Evolutionary conservation across 2,113 vertebrate genomes (phyloP).

Genomic region (Rhea americana): DNA sequence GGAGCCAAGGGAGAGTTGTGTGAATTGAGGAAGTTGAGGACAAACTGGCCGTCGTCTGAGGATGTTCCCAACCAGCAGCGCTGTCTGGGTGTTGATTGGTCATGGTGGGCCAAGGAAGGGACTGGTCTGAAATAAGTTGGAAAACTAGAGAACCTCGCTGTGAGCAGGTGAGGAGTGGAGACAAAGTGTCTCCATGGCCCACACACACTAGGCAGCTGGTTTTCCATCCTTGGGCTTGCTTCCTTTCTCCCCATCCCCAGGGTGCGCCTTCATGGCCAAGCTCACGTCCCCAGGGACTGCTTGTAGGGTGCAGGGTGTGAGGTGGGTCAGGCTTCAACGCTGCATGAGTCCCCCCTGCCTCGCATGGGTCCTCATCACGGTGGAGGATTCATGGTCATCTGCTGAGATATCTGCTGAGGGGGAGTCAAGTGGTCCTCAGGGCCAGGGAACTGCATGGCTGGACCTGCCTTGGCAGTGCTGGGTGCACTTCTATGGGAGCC

Average conservation of each 20-base stretch:
- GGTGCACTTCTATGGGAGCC: neutral
- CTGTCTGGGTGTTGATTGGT: neutral
- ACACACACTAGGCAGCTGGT: too few species aligned
- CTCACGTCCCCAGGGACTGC: neutral
- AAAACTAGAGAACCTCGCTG: neutral
- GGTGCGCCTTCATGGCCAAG: neutral
- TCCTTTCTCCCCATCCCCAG: too few species aligned
- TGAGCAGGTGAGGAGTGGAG: neutral
- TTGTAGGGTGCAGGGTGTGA: neutral
- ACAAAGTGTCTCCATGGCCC: too few species aligned
- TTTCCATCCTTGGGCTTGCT: too few species aligned
- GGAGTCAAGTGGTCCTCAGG: too few species aligned
- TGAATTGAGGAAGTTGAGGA: neutral
- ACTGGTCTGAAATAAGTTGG: neutral
- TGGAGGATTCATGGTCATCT: neutral
- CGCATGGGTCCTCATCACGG: neutral
- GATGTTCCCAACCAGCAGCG: neutral
- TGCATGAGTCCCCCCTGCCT: rapidly evolving
- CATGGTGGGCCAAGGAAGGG: neutral
- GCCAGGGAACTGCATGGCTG: neutral
- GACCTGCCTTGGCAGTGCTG: neutral
- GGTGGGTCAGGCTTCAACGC: neutral
- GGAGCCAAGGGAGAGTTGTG: neutral
- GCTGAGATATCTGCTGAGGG: neutral
- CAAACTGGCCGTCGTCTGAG: neutral